These are phyloP conservation scores for Mus minutoides DNA, from an alignment of 2,797 vertebrate species.

Conservation along the genomic window DNA sequence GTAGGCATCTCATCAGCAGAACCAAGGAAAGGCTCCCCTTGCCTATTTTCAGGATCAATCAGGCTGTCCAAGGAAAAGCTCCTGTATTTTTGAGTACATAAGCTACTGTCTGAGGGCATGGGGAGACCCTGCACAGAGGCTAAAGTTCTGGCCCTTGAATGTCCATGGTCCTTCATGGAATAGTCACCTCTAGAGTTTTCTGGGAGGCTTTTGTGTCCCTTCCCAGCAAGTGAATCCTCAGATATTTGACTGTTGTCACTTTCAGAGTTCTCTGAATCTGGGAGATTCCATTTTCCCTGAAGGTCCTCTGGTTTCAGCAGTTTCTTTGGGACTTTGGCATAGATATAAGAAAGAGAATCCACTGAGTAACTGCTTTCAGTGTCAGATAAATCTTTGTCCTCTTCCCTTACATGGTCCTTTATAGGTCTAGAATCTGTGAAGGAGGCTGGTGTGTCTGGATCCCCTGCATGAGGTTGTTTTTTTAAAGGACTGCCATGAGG, in stretches of 20 bases:
- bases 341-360: constrained; percentile 95
- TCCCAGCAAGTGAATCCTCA: constrained; percentile 92
- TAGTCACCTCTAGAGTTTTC: neutral
- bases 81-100: constrained; percentile 73
- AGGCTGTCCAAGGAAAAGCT: constrained; percentile 86
- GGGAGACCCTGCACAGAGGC: constrained; percentile 73
- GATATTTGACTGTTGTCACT: constrained; percentile 96
- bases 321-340: constrained; percentile 85
- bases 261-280: constrained; percentile 89
- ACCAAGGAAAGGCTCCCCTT: constrained; percentile 80
- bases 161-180: accelerated
- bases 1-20: constrained; percentile 89
- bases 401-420: constrained; percentile 3
- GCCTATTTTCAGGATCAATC: constrained; percentile 78
- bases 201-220: constrained; percentile 75
- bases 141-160: neutral
- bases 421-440: constrained; percentile 52
- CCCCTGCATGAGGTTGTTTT: constrained; percentile 89
- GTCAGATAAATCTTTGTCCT: constrained; percentile 88
- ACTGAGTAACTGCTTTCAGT: constrained; percentile 94
- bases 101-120: constrained; percentile 55
- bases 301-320: constrained; percentile 88
- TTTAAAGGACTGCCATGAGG: constrained; percentile 80
- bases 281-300: constrained; percentile 72
- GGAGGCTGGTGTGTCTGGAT: constrained; percentile 83